phyloP scores from a whole-genome alignment of 2,113 vertebrate genomes.

The Uria aalge region DNA sequence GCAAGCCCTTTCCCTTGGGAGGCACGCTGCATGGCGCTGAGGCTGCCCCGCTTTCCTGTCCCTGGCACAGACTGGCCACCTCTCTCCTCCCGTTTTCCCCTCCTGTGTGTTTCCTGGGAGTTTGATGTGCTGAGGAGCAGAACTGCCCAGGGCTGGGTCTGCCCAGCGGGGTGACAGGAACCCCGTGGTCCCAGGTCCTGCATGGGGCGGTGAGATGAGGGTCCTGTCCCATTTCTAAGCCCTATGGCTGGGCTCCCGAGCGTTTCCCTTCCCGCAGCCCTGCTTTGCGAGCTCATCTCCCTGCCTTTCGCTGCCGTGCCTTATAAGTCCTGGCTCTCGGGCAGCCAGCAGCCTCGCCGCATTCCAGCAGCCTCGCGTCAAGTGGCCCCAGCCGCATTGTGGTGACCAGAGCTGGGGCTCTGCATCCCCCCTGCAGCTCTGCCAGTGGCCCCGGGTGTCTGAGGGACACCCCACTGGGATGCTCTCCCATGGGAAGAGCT shows the following conservation, averaged over 20 bases:
- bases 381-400: not conserved
- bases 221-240: not conserved
- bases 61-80: not conserved
- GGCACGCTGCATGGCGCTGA: fast-evolving
- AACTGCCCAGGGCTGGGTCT: not conserved
- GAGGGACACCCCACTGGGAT: not conserved
- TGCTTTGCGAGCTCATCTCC: not conserved
- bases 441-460: fast-evolving
- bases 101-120: not conserved
- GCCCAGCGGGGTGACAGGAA: fast-evolving
- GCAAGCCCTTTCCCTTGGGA: not conserved
- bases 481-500: not conserved
- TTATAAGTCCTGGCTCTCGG: constrained; percentile 72
- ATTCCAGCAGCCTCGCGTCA: constrained; percentile 71
- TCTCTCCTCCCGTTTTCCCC: not conserved
- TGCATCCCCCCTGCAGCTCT: not conserved
- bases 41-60: not conserved
- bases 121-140: not conserved
- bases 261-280: not conserved
- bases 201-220: not conserved
- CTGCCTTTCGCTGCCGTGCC: constrained; percentile 12
- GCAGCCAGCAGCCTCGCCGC: constrained; percentile 22
- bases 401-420: not conserved
- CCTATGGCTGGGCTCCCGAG: fast-evolving
- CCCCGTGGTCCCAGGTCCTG: fast-evolving